Base-by-base conservation (phyloP, 2,797 vertebrate species). In the Lagocephalus sceleratus region DNA sequence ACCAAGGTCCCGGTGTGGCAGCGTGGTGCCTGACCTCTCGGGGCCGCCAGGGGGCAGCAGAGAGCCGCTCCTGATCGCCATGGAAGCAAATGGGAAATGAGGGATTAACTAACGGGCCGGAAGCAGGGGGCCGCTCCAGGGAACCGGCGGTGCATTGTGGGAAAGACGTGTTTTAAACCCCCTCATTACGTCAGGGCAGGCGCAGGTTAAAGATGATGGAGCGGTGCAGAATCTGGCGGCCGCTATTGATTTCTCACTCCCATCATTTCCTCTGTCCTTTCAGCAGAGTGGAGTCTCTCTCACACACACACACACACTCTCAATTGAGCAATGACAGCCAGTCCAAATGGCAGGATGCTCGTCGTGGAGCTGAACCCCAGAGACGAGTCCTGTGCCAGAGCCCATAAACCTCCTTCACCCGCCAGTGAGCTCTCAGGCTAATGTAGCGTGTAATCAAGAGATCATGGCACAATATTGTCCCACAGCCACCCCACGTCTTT, bases 341-440 rank as follows among this genome's bases (percentile, higher is more conserved):
- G 41, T 57, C 35, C 17, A 51, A 54, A 63, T 35, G 51, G 32
- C 50, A 52, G 62, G 35, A 53, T 39, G 53, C 60, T 59, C 57
- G 46, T 32, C 14, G 26, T 15, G 20, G 38, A 54, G 22, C 32
- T 44, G 60, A 62, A 51, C 53, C 64, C 53, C 20, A 25, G 70
- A 42, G 77, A 68, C 49, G 15, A 49, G 53, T 47, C 63, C 68
- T 5, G 45, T 40, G 61, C 68, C 73, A 75, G 50, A 71, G 54
- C 51, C 75, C 79, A 71, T 81, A 76, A 84, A 81, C 52, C 77
- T 32, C 58, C 74, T 81, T 73, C 73, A 77, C 60, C 47, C 63
- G 4, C 57, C 66, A 57, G 48, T 67, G 78, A 70, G 60, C 68
- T 45, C 63, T 58, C 26, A n/a, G 23, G 63, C 62, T 76, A 68